Base-by-base conservation (phyloP, 2,797 vertebrate genomes). In the Odontamblyopus lacepedii region DNA sequence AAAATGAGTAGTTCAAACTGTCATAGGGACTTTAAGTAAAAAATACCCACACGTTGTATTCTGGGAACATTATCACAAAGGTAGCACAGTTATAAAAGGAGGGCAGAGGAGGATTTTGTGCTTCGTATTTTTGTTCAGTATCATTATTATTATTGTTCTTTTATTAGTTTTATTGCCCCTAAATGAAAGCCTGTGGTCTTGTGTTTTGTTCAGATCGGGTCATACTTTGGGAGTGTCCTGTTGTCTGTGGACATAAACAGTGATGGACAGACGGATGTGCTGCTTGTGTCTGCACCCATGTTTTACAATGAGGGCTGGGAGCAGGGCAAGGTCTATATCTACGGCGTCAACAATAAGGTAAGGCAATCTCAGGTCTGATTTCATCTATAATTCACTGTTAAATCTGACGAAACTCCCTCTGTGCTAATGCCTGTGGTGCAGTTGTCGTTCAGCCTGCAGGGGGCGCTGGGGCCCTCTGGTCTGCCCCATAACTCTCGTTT, bases 231-330 rank as follows among this genome's bases (percentile, higher is more conserved):
- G 81, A 96, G 98, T 0, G 96, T 95, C 88, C 86, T 99, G 82
- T 86, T 85, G 3, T 94, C 97, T 0, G 89, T 96, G 32, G 98
- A 99, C 0, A 76, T 94, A 2, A 82, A 98, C 0, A 75, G 77
- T 0, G 94, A 99, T 0, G 94, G 94, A 0, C 18, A 93, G 57
- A 97, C 95, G 0, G 97, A 99, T 0, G 64, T 95, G 0, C 87
- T 99, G 71, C 84, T 99, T 73, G 95, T 99, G 78, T 96, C 95
- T 1, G 97, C 97, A 0, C 98, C 98, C 61, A 99, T 98, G 98
- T 98, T 88, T 84, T 98, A 97, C 92, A 95, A 92, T 1, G 90
- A 93, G 62, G 96, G 96, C 81, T 90, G 95, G 75, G 98, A 98
- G 90, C 90, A 87, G 55, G 98, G 98, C 35, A 92, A 82, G 74